These are phyloP conservation scores for Chloropsis hardwickii DNA, from an alignment of 2,113 vertebrate species.

Conservation along the genomic window DNA sequence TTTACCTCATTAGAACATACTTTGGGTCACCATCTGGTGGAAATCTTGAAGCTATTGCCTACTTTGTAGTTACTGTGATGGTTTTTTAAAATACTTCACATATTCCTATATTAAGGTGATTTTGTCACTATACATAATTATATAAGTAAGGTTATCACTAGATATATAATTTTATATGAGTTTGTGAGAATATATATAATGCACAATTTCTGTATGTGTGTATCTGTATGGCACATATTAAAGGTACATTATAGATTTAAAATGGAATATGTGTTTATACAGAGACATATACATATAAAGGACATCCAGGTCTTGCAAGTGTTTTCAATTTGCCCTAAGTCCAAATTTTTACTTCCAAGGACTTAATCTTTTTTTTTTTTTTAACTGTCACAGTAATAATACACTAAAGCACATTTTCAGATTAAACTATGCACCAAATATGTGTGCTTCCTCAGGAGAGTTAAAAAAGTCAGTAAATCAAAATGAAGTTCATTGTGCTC, in stretches of 20 bases:
- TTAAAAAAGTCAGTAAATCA: neutral
- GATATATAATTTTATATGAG: neutral
- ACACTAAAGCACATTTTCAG: neutral
- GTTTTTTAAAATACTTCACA: neutral
- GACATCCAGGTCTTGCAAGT: neutral
- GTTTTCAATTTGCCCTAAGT: neutral
- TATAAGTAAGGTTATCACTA: neutral
- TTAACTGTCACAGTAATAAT: neutral
- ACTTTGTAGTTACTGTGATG: neutral
- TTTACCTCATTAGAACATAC: conserved; percentile 39
- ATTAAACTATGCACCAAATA: neutral
- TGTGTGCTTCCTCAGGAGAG: neutral
- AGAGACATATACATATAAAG: neutral
- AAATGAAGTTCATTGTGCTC: neutral
- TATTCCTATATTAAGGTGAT: neutral
- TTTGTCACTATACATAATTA: neutral
- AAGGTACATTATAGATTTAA: neutral
- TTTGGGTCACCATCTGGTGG: conserved; percentile 70
- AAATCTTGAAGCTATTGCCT: conserved; percentile 36
- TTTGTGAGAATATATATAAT: neutral
- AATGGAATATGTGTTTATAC: neutral
- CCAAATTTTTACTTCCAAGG: neutral
- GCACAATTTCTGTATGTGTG: neutral
- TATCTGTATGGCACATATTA: neutral
- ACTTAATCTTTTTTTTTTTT: neutral